Base-by-base conservation (phyloP, 1,140 invertebrate genomes). In the Zophobas morio region DNA sequence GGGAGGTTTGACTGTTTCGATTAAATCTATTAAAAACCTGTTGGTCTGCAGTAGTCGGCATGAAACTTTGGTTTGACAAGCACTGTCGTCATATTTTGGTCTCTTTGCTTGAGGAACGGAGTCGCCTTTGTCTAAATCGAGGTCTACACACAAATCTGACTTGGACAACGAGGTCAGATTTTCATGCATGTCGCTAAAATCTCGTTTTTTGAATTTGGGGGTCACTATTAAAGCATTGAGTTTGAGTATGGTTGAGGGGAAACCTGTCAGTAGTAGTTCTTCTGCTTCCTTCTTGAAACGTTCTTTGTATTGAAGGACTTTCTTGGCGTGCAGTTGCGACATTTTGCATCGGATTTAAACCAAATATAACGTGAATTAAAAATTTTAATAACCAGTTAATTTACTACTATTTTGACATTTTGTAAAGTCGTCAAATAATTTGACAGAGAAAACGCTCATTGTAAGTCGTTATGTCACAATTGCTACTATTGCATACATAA, bases 1-100 rank as follows among this genome's bases (percentile, higher is more conserved):
- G 77, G 95, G 92, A 6, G 96, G 96, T 83, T 98, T 97, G 1
- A 98, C 93, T 83, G 94, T 90, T 84, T 93, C 91, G 79, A 97
- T 95, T 82, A 98, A 89, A 75, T 94, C 92, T 83, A 92, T 92
- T 20, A 98, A 89, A 70, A 92, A 91, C 83, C 92, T 91, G 87
- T 98, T 98, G 83, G 92, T 94, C 4, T 93, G 91, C 71, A 96
- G 92, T 5, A 91, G 88, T 8, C 95, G 95, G 82, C 89, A 91
- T 3, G 93, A 91, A 56, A 97, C 93, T 66, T 95, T 95, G 33
- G 34, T 63, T 8, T n/a, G n/a, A 91, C 56, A 89, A 80, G 78
- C 90, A 89, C 77, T 88, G 82, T 86, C 92, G 76, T 89, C 88
- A 51, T 87, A 49, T 82, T 89, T 91, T 32, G 83, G 78, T 81